These are phyloP conservation scores for Gobiocypris rarus DNA, from an alignment of 2,113 vertebrate species.

Conservation along the genomic window DNA sequence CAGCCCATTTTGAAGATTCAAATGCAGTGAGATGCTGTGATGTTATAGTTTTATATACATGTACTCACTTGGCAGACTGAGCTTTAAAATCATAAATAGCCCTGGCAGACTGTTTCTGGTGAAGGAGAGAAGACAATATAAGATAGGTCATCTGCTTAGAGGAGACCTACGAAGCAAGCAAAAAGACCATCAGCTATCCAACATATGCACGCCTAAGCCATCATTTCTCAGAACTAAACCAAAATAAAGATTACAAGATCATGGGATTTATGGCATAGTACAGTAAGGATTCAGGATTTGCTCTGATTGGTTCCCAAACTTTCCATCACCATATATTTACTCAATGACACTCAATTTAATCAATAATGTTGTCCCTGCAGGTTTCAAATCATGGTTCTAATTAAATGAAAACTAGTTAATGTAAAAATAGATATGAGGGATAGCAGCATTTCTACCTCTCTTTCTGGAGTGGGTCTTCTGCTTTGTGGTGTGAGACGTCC, in stretches of 20 bases:
- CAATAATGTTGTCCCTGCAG: neutral
- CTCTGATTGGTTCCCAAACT: neutral
- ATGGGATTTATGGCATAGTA: neutral
- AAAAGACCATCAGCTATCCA: slow-evolving; percentile 31
- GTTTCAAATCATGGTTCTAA: slow-evolving; percentile 2
- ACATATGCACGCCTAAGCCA: neutral
- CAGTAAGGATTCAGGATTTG: neutral
- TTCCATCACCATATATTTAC: neutral
- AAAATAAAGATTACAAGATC: neutral
- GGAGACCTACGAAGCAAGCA: slow-evolving; percentile 71
- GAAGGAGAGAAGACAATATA: slow-evolving; percentile 80
- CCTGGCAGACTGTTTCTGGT: slow-evolving; percentile 94
- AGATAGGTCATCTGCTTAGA: slow-evolving; percentile 81
- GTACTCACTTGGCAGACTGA: slow-evolving; percentile 97
- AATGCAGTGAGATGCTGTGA: neutral
- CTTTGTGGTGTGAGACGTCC: slow-evolving; percentile 81
- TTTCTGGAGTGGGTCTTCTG: slow-evolving; percentile 85
- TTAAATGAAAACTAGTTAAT: neutral
- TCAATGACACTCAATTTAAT: neutral
- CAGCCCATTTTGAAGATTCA: neutral
- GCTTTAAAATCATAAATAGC: slow-evolving; percentile 99
- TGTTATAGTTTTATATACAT: neutral
- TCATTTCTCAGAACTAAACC: neutral
- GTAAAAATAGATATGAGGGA: neutral
- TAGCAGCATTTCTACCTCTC: slow-evolving; percentile 83